A percentile compares a stretch with the other conserved stretches of the same genome.
Conservation (phyloP, 2,113 vertebrate species). For the Oxygymnocypris stewartii region DNA sequence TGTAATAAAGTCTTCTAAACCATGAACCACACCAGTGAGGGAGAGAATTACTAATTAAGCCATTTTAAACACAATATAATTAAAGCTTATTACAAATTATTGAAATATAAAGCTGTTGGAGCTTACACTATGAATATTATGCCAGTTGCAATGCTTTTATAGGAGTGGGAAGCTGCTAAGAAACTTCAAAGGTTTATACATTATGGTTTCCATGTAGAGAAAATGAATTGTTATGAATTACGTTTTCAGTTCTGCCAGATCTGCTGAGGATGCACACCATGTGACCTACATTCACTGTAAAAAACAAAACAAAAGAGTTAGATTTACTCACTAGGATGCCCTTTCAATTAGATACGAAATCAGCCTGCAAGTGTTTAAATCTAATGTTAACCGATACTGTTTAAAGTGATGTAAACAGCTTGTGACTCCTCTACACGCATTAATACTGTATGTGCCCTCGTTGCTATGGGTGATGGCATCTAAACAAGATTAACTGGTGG, state of each 20-base stretch:
- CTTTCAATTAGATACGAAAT: neutral
- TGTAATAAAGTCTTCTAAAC: neutral
- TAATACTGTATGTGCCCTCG: neutral
- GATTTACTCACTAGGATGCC: neutral
- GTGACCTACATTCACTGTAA: neutral
- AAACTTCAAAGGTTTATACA: neutral
- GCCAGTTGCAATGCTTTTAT: neutral
- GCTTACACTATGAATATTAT: neutral
- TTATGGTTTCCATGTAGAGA: neutral
- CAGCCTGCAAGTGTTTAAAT: neutral
- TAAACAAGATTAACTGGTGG: slow-evolving; percentile 9
- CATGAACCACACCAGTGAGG: neutral
- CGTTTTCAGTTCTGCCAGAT: neutral
- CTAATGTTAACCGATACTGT: neutral
- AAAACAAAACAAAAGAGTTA: neutral
- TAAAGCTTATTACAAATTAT: neutral
- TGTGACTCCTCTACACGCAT: neutral
- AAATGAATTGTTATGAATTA: neutral
- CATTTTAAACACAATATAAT: neutral
- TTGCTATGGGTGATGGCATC: neutral
- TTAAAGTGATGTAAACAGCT: neutral
- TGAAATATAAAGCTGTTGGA: neutral
- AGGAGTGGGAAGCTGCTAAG: neutral
- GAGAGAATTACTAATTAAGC: slow-evolving; percentile 11
- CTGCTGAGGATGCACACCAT: neutral